phyloP scores from a whole-genome alignment of 1,140 invertebrate species.

The Arion vulgaris region DNA sequence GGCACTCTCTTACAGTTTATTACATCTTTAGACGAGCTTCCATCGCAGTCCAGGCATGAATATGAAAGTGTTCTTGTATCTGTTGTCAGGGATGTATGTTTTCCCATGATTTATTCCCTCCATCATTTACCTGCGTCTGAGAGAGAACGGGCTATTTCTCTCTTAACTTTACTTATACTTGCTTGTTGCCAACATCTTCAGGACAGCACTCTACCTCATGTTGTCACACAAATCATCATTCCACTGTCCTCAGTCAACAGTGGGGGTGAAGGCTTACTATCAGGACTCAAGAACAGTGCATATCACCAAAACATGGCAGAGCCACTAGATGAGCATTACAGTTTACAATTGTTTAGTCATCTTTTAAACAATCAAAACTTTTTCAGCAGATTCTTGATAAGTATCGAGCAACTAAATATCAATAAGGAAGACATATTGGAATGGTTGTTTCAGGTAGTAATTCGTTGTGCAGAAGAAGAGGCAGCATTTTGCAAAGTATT shows the following conservation, averaged over 20 bases:
- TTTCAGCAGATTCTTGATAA: slow-evolving; percentile 1
- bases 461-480: neutral
- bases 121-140: slow-evolving; percentile 20
- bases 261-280: neutral
- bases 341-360: slow-evolving; percentile 17
- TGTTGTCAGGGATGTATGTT: slow-evolving; percentile 33
- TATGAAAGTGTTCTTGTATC: neutral
- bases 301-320: slow-evolving; percentile 1
- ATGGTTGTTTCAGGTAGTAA: neutral
- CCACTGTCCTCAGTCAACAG: neutral
- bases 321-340: neutral
- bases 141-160: neutral
- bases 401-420: neutral
- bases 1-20: slow-evolving; percentile 9
- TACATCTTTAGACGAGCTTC: neutral
- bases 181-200: neutral
- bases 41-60: neutral
- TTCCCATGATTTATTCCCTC: slow-evolving; percentile 30
- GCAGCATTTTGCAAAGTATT: slow-evolving; percentile 28
- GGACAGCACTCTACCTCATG: neutral
- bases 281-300: neutral
- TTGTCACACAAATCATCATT: slow-evolving; percentile 19
- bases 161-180: neutral
- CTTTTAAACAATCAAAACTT: slow-evolving; percentile 5
- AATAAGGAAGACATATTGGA: neutral